These are phyloP conservation scores for Drosophila busckii DNA, from an alignment of 1,140 invertebrate species.

Conservation along the genomic window DNA sequence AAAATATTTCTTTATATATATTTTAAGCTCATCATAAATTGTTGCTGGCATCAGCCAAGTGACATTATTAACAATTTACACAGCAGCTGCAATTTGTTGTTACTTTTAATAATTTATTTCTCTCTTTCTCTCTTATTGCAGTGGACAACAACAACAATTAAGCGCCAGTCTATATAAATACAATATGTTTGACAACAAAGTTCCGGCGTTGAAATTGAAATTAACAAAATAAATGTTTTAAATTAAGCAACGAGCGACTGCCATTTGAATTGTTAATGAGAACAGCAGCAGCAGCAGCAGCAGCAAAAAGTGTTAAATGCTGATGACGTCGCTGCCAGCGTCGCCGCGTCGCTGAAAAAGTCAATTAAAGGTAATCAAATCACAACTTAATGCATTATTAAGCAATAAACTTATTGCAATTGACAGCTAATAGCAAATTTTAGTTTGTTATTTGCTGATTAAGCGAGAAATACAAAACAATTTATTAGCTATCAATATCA, in stretches of 20 bases:
- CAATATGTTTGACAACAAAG: conserved; percentile 70
- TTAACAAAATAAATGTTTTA: conserved; percentile 51
- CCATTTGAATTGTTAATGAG: conserved; percentile 70
- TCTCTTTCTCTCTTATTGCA: conserved; percentile 44
- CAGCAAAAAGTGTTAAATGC: conserved; percentile 59
- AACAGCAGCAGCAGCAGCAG: too few relatives aligned
- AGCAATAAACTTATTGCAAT: conserved; percentile 20
- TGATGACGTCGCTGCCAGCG: conserved; percentile 41
- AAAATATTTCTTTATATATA: conserved; percentile 39
- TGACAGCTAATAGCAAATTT: too few relatives aligned
- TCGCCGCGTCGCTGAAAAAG: conserved; percentile 62
- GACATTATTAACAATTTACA: conserved; percentile 63
- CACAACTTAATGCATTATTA: conserved; percentile 70
- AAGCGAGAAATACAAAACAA: conserved; percentile 47
- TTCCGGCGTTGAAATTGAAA: conserved; percentile 54
- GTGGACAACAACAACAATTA: conserved; percentile 30
- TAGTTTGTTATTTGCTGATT: conserved; percentile 32
- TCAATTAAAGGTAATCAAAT: conserved; percentile 77
- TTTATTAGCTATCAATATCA: too few relatives aligned
- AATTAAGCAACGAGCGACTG: conserved; percentile 9
- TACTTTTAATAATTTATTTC: conserved; percentile 50
- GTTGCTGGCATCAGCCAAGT: conserved; percentile 37
- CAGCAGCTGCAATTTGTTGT: conserved; percentile 38
- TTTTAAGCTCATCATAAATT: conserved; percentile 66
- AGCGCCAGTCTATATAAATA: conserved; percentile 21